Base-by-base conservation (phyloP, 2,888 invertebrate species). In the Acheta domesticus region DNA sequence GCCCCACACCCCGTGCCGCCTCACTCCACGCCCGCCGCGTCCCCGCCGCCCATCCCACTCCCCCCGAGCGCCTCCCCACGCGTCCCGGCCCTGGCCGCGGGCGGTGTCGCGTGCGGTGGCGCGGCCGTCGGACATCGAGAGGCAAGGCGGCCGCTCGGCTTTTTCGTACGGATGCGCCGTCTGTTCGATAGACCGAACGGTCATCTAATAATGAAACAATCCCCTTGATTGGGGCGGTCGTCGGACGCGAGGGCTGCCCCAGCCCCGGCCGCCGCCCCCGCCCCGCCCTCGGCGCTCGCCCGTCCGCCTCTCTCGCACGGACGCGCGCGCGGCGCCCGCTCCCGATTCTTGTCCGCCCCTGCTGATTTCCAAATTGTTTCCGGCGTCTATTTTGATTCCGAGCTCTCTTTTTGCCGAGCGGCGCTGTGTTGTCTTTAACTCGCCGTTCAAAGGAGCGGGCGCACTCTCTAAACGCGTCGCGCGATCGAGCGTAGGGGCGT, bases 151-250 rank as follows among this genome's bases (percentile, higher is more conserved):
- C 62, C 62, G 16, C 14, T 8, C 62, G 14, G 62, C n/a, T 62
- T 62, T 62, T 62, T 62, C 62, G 62, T 62, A 62, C 62, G 62
- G 62, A 62, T 62, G 62, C 16, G 16, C 8, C 36, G 36, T 62
- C n/a, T 62, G 62, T 62, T 62, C 62, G 62, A 62, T 62, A 62
- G 62, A 62, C 62, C 62, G 62, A n/a, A 62, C 62, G 62, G n/a
- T n/a, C 62, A 62, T 62, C 62, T 62, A 62, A 62, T 62, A 62
- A 62, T 62, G 62, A 62, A 62, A 62, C 62, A 62, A 62, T 62
- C n/a, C 62, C 14, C 62, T 62, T 62, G 62, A 62, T 62, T 62
- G 16, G 62, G 62, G 62, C 62, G 62, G 62, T 62, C n/a, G 62
- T 62, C 62, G n/a, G 62, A 62, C 62, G 62, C n/a, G n/a, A n/a